Evolutionary conservation across 2,888 invertebrate species (phyloP).

Genomic region (Nezara viridula): DNA sequence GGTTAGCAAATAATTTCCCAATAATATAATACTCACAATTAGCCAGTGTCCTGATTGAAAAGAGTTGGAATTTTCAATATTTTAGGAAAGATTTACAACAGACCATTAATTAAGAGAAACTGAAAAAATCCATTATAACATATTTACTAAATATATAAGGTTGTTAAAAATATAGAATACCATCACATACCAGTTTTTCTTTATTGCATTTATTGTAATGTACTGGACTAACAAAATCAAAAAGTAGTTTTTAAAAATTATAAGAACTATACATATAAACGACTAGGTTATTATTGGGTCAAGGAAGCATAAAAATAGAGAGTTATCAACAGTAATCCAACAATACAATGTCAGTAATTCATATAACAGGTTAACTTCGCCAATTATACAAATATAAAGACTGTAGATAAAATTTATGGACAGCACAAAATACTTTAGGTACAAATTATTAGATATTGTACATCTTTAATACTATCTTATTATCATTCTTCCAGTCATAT

Average conservation of each 20-base stretch:
- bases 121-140: too few species aligned
- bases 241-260: background rate
- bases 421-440: background rate
- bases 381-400: background rate
- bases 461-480: background rate
- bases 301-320: background rate
- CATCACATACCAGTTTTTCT: background rate
- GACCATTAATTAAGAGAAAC: too few species aligned
- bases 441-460: background rate
- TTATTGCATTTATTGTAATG: background rate
- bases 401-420: background rate
- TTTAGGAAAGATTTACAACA: background rate
- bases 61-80: background rate
- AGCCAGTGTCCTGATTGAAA: too few species aligned
- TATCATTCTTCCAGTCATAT: slow-evolving; percentile 26
- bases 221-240: background rate
- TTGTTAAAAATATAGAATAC: background rate
- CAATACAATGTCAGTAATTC: background rate
- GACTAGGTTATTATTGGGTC: slow-evolving; percentile 13
- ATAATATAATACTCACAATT: background rate
- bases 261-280: background rate
- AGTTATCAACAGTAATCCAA: background rate
- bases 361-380: background rate
- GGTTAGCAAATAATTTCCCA: background rate
- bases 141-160: background rate